Base-by-base conservation (phyloP, 2,113 vertebrate genomes). In the Promerops cafer region DNA sequence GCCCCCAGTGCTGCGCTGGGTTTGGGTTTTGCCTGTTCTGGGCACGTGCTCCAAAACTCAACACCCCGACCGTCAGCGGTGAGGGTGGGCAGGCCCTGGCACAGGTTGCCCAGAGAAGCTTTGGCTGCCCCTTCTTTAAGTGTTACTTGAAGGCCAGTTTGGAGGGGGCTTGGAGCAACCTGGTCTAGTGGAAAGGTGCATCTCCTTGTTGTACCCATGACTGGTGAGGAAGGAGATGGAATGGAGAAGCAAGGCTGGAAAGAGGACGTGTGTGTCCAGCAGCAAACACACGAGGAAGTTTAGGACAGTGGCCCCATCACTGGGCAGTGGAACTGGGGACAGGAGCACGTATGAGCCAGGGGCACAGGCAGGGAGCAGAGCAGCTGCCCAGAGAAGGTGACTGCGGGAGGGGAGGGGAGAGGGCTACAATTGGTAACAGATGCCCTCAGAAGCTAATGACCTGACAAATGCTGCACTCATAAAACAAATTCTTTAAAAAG, bases 401-500 rank as follows among this genome's bases (percentile, higher is more conserved):
- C 76, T 92, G 88, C 2, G 1, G 83, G 84, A 93, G 78, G 76
- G 63, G 88, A 83, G 42, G 75, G 92, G 93, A 93, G 84, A 94
- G 87, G 93, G 83, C 94, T 93, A 39, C 96, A 98, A 97, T 98
- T 98, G 97, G 93, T 97, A 98, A 97, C 98, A 98, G 97, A 98
- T 97, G 97, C 97, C 95, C 97, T 87, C 97, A 97, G 97, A 97
- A 97, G 95, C 97, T 98, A 98, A 98, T 37, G 95, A 98, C 95
- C 97, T 97, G 97, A 98, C 97, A 98, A 98, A 97, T 89, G 85
- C 95, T 82, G 28, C 60, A 72, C 96, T 97, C 97, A 64, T 98
- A 98, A 98, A 98, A 97, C 95, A 98, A 97, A 97, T 97, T 97
- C 96, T 97, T 98, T 96, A 96, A 98, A 98, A 97, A 98, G 97